A percentile compares a stretch with the other conserved stretches of the same genome.
These are phyloP conservation scores for Rugalucina vietnamica DNA, from an alignment of 2,888 invertebrate genomes.

Conservation along the genomic window DNA sequence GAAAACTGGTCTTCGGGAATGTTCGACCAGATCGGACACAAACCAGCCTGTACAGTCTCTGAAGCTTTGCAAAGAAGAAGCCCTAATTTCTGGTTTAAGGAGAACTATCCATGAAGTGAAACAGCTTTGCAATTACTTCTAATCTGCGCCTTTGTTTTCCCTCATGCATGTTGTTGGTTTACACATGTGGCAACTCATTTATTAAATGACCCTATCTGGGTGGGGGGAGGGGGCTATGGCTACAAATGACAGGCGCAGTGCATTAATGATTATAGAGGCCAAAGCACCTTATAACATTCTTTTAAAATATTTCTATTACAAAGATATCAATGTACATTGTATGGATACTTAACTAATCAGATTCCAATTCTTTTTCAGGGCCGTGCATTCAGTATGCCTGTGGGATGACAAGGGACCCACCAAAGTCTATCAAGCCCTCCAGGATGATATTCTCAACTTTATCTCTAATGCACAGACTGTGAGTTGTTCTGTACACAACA, in stretches of 20 bases:
- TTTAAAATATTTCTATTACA: too few relatives aligned
- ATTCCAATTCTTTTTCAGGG: slow-evolving; percentile 84
- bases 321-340: neutral
- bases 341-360: too few relatives aligned
- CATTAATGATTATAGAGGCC: too few relatives aligned
- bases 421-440: slow-evolving; percentile 94
- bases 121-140: too few relatives aligned
- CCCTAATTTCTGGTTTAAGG: neutral
- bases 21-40: neutral
- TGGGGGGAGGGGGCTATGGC: too few relatives aligned
- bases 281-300: too few relatives aligned
- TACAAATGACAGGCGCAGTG: too few relatives aligned
- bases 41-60: too few relatives aligned
- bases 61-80: neutral
- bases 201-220: too few relatives aligned
- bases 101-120: neutral
- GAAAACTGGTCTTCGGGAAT: neutral
- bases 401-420: slow-evolving; percentile 98
- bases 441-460: slow-evolving; percentile 96
- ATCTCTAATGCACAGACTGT: slow-evolving; percentile 95
- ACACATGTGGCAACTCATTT: too few relatives aligned
- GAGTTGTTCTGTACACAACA: slow-evolving; percentile 67
- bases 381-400: slow-evolving; percentile 96
- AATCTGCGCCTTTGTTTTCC: too few relatives aligned
- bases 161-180: too few relatives aligned